These are phyloP conservation scores for Sebastes vulpes DNA, from an alignment of 2,797 vertebrate genomes.

Conservation along the genomic window DNA sequence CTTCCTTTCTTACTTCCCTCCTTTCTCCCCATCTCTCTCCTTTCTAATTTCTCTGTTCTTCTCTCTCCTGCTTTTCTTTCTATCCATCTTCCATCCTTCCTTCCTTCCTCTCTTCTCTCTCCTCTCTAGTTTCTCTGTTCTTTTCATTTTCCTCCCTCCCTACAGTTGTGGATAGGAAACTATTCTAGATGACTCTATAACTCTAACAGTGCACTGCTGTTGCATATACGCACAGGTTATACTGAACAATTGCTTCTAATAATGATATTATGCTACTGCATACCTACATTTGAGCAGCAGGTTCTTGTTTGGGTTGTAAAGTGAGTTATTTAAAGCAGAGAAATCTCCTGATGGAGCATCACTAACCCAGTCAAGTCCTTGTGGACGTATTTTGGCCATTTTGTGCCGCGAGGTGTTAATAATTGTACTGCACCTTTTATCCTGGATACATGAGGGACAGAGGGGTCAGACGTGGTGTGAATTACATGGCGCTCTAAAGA, in stretches of 20 bases:
- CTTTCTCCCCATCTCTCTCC: no score
- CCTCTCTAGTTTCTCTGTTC: no score
- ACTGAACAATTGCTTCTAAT: neutral
- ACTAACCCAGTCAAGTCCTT: neutral
- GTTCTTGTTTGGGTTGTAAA: neutral
- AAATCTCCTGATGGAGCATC: neutral
- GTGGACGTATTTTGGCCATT: neutral
- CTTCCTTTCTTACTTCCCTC: no score
- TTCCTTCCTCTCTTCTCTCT: no score
- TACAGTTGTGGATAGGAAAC: neutral
- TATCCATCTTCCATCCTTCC: neutral
- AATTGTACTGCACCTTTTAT: neutral
- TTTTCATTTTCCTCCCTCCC: no score
- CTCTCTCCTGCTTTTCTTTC: no score
- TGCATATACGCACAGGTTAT: no score
- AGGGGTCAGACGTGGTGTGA: conserved; percentile 13
- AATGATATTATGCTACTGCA: neutral
- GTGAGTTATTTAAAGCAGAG: conserved; percentile 17
- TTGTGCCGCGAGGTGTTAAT: neutral
- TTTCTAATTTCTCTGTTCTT: no score
- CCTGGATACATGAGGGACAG: neutral
- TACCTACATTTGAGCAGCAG: neutral
- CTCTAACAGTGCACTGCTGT: neutral
- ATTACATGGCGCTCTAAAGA: neutral
- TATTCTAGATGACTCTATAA: neutral